Base-by-base conservation (phyloP, 2,888 invertebrate genomes). In the Cantharis lateralis region DNA sequence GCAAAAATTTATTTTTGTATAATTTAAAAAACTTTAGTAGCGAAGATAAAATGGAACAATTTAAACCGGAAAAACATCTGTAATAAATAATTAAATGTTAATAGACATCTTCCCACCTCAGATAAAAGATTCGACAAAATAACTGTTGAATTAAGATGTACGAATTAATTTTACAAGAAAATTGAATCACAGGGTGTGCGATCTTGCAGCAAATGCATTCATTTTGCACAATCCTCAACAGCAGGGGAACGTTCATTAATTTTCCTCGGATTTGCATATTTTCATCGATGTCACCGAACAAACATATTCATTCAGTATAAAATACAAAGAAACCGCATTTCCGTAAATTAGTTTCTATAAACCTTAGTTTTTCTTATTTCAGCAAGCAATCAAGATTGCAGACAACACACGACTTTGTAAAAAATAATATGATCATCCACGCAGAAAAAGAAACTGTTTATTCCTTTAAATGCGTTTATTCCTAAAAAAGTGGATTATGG, bases 131-230 rank as follows among this genome's bases (percentile, higher is more conserved):
- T 68, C 71, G 71, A 68, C 64, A 69, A 69, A 64, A 72, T 62
- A 75, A 74, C 74, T 77, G 74, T 74, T 72, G 77, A 71, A 72
- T 26, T 72, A 69, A 70, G 75, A 78, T 72, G 72, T 73, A 70
- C 11, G 71, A 73, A 81, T 80, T 80, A 73, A 80, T 48, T 66
- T 66, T 76, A 77, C 75, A 79, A 76, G 78, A 83, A 81, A 82
- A 82, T 81, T 77, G 80, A 79, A 81, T 79, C 80, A 82, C 82
- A 82, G 82, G 48, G 48, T 80, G 83, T 81, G 80, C 82, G 83
- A 83, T 83, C 83, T 83, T 82, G 83, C 80, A 82, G 82, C 82
- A 83, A 83, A 83, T 83, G 83, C 82, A 84, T 82, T 81, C 83
- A 81, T 78, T 73, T 78, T 71, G 78, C 78, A 83, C 80, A 83